These are phyloP conservation scores for Vulpes lagopus DNA, from an alignment of 2,113 vertebrate genomes.

Conservation along the genomic window DNA sequence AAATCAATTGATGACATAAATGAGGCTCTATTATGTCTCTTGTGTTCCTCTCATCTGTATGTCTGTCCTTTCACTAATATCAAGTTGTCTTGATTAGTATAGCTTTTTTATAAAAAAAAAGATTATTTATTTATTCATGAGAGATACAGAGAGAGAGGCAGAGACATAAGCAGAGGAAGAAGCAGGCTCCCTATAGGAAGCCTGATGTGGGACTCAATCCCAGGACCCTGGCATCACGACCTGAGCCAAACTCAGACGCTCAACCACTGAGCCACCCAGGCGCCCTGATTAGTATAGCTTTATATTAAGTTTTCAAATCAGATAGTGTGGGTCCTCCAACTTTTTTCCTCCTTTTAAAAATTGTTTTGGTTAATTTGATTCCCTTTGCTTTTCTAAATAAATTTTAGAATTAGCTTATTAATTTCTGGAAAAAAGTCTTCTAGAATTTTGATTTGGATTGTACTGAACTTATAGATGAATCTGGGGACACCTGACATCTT, in stretches of 20 bases:
- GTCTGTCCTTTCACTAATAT: not conserved
- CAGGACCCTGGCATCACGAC: too few species aligned
- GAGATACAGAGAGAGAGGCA: too few species aligned
- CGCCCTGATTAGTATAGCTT: not conserved
- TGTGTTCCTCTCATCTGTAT: not conserved
- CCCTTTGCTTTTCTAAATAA: not conserved
- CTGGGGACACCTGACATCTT: not conserved
- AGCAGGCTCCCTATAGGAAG: too few species aligned
- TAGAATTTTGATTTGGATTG: not conserved
- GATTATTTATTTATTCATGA: too few species aligned
- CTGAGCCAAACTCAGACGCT: too few species aligned
- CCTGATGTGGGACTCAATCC: too few species aligned
- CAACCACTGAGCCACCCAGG: too few species aligned
- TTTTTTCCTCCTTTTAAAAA: conserved; percentile 5
- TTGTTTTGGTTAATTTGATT: conserved; percentile 18
- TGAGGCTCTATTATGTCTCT: not conserved
- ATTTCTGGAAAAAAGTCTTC: not conserved
- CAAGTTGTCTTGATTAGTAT: not conserved
- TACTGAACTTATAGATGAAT: conserved; percentile 29
- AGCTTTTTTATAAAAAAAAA: too few species aligned
- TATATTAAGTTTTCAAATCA: conserved; percentile 41
- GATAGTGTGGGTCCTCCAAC: not conserved
- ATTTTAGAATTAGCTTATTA: not conserved
- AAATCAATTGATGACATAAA: not conserved
- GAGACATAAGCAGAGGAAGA: too few species aligned